phyloP scores from a whole-genome alignment of 64 coral and sea anemone genomes.

The Anthopleura sola region DNA sequence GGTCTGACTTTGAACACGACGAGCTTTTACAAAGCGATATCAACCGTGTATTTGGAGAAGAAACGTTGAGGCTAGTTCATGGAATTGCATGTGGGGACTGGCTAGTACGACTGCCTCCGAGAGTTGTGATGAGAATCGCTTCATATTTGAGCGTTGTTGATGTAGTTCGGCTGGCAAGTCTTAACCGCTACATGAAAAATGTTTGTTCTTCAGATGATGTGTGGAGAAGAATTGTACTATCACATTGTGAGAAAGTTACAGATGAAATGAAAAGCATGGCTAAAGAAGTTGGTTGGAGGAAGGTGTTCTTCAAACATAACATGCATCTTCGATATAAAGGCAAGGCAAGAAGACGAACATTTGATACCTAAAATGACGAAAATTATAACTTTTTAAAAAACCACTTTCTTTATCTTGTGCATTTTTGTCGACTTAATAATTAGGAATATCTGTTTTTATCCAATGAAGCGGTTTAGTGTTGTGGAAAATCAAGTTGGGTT shows the following conservation, averaged over 20 bases:
- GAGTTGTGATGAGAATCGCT: slow-evolving; percentile 27
- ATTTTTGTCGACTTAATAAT: no score
- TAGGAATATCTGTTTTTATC: no score
- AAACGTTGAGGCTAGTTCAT: slow-evolving; percentile 53
- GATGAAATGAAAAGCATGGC: slow-evolving; percentile 50
- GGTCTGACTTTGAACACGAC: slow-evolving; percentile 60
- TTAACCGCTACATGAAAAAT: slow-evolving; percentile 50
- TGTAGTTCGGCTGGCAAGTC: slow-evolving; percentile 38
- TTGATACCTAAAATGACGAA: not conserved
- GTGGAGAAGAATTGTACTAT: slow-evolving; percentile 32
- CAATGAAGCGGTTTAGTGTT: no score
- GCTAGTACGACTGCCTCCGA: slow-evolving; percentile 47
- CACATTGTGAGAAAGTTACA: slow-evolving; percentile 36
- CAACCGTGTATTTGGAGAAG: slow-evolving; percentile 66
- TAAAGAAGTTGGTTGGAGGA: slow-evolving; percentile 42
- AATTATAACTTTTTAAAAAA: not conserved
- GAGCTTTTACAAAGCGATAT: slow-evolving; percentile 56
- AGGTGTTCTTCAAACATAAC: slow-evolving; percentile 51
- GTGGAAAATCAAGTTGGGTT: no score
- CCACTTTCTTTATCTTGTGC: no score
- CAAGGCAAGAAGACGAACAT: not conserved
- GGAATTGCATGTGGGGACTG: slow-evolving; percentile 61
- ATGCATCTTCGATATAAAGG: slow-evolving; percentile 28
- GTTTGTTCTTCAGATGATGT: slow-evolving; percentile 45
- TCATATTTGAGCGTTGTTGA: slow-evolving; percentile 50